Base-by-base conservation (phyloP, 2,888 invertebrate genomes). In the Agonum fuliginosum region DNA sequence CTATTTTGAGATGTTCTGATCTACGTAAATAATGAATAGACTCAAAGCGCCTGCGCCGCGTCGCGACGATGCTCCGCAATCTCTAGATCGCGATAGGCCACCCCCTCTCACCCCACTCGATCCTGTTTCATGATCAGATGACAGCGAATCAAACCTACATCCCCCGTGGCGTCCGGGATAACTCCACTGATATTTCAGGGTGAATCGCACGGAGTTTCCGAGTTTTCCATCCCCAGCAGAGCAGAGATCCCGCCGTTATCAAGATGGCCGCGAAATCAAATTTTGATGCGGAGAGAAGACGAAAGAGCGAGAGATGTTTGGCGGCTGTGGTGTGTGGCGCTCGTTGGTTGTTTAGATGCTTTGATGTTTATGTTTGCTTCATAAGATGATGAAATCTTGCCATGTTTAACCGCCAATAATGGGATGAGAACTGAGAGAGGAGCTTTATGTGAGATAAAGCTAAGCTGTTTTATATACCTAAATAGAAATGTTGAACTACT, bases 211-310 rank as follows among this genome's bases (percentile, higher is more conserved):
- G 43, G 72, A 72, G 72, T 72, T 72, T 72, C 72, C 24, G 54
- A 58, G 72, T 72, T 54, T 54, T 72, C 41, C 51, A 30, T 71
- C 72, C 24, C 71, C 30, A 72, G 72, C 72, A 14, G 22, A 72
- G 37, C 54, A 62, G 54, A 58, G 54, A 72, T 72, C 72, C 58
- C 54, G 10, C 37, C 72, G n/a, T 54, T 72, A 72, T 72, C 72
- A 72, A 72, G 72, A 54, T 72, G 72, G 72, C 58, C 54, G 72
- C 54, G 72, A 72, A 72, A 72, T 72, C 72, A 72, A 72, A 72
- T 72, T 72, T 72, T 58, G 72, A 72, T 72, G 72, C 72, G 41
- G 58, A 72, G n/a, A n/a, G n/a, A n/a, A n/a, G n/a, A n/a, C n/a
- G n/a, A n/a, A n/a, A n/a, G n/a, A n/a, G n/a, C n/a, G n/a, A 43